Evolutionary conservation across 2,797 vertebrate species (phyloP).

Genomic region (Aplochiton taeniatus): DNA sequence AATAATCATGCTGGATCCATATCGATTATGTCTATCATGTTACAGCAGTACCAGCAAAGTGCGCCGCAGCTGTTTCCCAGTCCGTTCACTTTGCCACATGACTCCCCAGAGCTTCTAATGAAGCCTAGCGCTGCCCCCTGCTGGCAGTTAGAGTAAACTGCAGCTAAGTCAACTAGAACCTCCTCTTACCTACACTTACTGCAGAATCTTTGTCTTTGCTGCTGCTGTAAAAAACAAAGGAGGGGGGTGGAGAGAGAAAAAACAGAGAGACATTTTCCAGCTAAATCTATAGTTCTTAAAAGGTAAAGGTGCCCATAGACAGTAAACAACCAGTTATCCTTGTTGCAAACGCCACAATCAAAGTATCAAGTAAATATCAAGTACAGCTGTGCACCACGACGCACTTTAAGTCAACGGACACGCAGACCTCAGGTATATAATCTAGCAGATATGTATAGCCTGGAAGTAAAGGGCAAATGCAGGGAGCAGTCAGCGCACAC

Average conservation of each 20-base stretch:
- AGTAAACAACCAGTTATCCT: too few relatives aligned
- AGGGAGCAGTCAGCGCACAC: too few relatives aligned
- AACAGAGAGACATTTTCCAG: background rate
- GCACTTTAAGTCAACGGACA: too few relatives aligned
- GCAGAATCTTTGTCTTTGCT: constrained; percentile 88
- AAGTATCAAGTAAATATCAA: too few relatives aligned
- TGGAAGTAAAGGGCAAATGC: too few relatives aligned
- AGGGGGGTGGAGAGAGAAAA: constrained; percentile 22
- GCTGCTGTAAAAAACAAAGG: constrained; percentile 39
- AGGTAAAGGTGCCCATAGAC: too few relatives aligned
- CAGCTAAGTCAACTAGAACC: background rate
- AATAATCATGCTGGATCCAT: background rate
- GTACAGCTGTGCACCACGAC: too few relatives aligned
- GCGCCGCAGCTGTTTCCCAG: constrained; percentile 23
- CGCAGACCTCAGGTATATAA: too few relatives aligned
- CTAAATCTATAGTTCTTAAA: background rate
- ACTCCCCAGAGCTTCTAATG: constrained; percentile 6
- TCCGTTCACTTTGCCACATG: background rate
- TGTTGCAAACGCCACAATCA: too few relatives aligned
- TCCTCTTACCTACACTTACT: constrained; percentile 83
- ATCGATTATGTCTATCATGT: constrained; percentile 1
- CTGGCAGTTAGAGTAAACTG: background rate
- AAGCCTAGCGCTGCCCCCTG: constrained; percentile 13
- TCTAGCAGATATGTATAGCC: too few relatives aligned
- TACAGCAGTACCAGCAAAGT: background rate